Percentiles rank a stretch among this genome's conserved stretches.
These are phyloP conservation scores for Listronotus oregonensis DNA, from an alignment of 1,140 invertebrate species.

Conservation along the genomic window DNA sequence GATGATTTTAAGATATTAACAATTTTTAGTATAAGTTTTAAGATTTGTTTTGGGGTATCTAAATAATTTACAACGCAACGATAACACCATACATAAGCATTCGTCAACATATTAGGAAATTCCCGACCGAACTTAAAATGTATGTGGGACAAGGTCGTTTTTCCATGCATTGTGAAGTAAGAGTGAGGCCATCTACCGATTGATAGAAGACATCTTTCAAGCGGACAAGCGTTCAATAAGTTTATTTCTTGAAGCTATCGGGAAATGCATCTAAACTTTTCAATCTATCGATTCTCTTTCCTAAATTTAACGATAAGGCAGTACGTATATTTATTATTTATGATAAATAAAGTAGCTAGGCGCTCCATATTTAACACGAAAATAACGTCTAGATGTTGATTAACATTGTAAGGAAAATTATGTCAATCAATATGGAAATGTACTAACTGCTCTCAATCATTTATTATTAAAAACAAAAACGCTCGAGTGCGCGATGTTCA, in stretches of 20 bases:
- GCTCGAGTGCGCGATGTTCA: slow-evolving; percentile 9
- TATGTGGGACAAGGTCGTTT: slow-evolving; percentile 26
- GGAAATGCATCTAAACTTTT: not conserved
- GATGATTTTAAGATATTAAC: too few species aligned
- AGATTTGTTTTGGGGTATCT: not conserved
- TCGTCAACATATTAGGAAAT: slow-evolving; percentile 18
- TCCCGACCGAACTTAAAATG: slow-evolving; percentile 23
- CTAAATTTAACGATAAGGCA: too few species aligned
- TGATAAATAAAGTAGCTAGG: too few species aligned
- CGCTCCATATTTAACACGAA: too few species aligned
- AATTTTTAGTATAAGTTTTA: too few species aligned
- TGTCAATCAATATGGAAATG: slow-evolving; percentile 4
- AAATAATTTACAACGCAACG: not conserved
- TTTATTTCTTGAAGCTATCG: slow-evolving; percentile 3
- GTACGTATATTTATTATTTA: too few species aligned
- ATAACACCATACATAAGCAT: not conserved
- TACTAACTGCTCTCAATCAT: slow-evolving; percentile 2
- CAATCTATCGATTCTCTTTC: too few species aligned
- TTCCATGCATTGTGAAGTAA: slow-evolving; percentile 18
- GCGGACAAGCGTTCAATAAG: slow-evolving; percentile 20
- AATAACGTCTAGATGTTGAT: too few species aligned
- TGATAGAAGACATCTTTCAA: slow-evolving; percentile 15
- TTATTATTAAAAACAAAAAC: slow-evolving; percentile 13
- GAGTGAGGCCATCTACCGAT: slow-evolving; percentile 32
- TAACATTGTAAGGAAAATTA: not conserved